A percentile compares a stretch with the other conserved stretches of the same genome.
Conservation (phyloP, 2,113 vertebrate genomes). For the Clarias macrocephalus region DNA sequence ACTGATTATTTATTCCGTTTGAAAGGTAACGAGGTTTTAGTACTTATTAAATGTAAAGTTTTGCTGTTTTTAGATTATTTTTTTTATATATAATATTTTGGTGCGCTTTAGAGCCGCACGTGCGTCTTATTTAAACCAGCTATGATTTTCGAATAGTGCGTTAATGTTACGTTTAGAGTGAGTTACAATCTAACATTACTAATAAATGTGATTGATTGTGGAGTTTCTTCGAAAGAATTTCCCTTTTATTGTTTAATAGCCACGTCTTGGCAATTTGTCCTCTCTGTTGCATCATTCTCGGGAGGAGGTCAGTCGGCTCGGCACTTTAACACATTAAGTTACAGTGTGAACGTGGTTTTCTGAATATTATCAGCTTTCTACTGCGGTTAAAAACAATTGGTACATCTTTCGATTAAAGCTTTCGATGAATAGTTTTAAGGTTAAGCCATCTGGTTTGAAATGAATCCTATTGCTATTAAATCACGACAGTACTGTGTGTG, state of each 20-base stretch:
- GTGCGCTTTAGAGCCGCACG: background rate
- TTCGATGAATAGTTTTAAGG: background rate
- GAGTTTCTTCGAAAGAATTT: background rate
- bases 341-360: background rate
- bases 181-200: background rate
- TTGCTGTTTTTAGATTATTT: background rate
- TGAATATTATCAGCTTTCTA: background rate
- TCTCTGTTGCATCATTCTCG: background rate
- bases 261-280: background rate
- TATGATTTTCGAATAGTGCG: background rate
- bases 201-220: background rate
- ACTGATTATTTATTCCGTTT: conserved; percentile 6
- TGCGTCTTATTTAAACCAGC: background rate
- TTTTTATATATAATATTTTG: background rate
- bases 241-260: too few species aligned
- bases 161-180: background rate
- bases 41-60: background rate
- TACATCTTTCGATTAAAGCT: background rate
- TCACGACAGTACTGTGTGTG: background rate
- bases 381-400: background rate
- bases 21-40: conserved; percentile 20
- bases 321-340: background rate
- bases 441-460: background rate
- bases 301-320: background rate
- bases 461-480: background rate